Evolutionary conservation across 2,888 invertebrate species (phyloP), one percentile per base, ranked within the genome.

Genomic region (Dicranocentrus wangi): DNA sequence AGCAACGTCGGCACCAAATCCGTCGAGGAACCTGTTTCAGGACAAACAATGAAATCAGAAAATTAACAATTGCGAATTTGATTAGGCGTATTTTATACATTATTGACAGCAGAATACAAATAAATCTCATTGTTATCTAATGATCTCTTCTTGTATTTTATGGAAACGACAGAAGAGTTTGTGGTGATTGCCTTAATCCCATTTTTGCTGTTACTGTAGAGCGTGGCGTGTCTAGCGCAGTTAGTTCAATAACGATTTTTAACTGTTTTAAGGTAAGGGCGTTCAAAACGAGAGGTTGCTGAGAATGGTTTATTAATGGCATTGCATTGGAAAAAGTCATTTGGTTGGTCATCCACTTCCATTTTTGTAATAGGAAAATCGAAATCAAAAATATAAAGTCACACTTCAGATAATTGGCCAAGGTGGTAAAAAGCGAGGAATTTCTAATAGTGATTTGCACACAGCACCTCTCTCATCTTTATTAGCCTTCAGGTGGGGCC

Each of bases 1-100:
- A 96, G 92, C 84, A 96, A 91, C 86, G 94, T 93, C 81, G 95
- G 95, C 88, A 94, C 93, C 89, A 96, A 91, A 89, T 96, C 96
- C 87, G 89, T 88, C 32, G 94, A 94, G 88, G 94, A 93, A 89
- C 95, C 96, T 96, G 92, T 68, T 85, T 60, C 92, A 92, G 87
- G 88, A 90, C 88, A 88, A 82, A 87, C 87, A 88, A 86, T 84
- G 77, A 72, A 82, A 77, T 71, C 68, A 75, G 69, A 79, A 70
- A 82, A 82, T 70, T 32, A 68, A 53, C 27, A 71, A 79, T 28
- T 32, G 55, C 13, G 32, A 25, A 23, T 42, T 61, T 43, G 66
- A 76, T 76, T 60, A 39, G 25, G 13, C 51, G n/a, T n/a, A 53
- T 42, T 42, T 65, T 55, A 19, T 10, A 75, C 13, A 23, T 8